These are phyloP conservation scores for Apodemia hepburni DNA, from an alignment of 2,888 invertebrate genomes.

Conservation along the genomic window DNA sequence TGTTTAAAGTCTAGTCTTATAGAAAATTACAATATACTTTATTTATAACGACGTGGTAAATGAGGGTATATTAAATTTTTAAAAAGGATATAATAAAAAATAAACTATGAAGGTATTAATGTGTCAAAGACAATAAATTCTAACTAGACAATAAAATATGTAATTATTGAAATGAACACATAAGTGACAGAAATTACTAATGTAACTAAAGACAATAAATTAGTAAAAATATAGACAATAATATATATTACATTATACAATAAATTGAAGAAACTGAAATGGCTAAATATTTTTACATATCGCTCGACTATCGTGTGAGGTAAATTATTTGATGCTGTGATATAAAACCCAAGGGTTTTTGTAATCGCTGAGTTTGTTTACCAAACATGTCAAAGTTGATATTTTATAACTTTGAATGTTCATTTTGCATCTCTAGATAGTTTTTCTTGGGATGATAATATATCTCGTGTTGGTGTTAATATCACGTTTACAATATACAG, in stretches of 20 bases:
- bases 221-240: constrained; percentile 21
- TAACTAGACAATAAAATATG: constrained; percentile 7
- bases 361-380: constrained; percentile 35
- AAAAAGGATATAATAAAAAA: too few species aligned
- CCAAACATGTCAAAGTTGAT: constrained; percentile 40
- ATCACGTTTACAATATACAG: constrained; percentile 32
- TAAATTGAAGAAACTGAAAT: constrained; percentile 31
- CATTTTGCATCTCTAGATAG: constrained; percentile 45
- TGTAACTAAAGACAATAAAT: constrained; percentile 33
- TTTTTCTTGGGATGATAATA: constrained; percentile 51
- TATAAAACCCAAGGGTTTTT: constrained; percentile 41
- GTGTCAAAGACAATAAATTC: constrained; percentile 35
- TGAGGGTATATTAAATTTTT: background rate
- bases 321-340: constrained; percentile 55
- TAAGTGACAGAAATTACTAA: background rate
- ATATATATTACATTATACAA: constrained; percentile 17
- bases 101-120: constrained; percentile 1
- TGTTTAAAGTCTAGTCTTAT: too few species aligned
- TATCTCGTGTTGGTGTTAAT: constrained; percentile 31
- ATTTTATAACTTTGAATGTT: constrained; percentile 37
- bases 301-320: constrained; percentile 55
- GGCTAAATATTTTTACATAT: constrained; percentile 59
- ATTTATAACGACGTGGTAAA: background rate
- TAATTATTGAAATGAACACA: background rate
- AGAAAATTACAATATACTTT: too few species aligned